Evolutionary conservation across 2,113 vertebrate species (phyloP).

Genomic region (Notiomystis cincta): DNA sequence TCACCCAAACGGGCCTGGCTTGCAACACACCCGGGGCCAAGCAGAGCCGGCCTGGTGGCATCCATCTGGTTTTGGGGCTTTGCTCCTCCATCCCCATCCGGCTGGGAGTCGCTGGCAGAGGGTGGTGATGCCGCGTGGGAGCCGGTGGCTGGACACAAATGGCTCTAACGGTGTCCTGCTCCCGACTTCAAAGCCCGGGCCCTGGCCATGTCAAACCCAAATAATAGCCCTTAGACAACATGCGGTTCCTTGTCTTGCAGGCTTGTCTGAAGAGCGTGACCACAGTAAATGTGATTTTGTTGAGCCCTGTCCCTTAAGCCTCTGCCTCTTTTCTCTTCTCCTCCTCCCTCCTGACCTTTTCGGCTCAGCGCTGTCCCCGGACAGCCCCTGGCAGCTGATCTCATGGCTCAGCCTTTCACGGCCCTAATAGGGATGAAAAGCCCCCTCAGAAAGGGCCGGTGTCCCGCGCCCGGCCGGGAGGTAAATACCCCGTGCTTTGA

Average conservation of each 20-base stretch:
- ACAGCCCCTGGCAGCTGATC: constrained; percentile 63
- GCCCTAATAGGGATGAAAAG: constrained; percentile 63
- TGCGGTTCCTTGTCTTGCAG: constrained; percentile 41
- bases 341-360: constrained; percentile 65
- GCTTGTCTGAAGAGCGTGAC: constrained; percentile 67
- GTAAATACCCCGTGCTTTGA: constrained; percentile 54
- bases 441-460: constrained; percentile 47
- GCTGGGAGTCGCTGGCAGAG: not conserved
- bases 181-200: constrained; percentile 29
- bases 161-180: constrained; percentile 2
- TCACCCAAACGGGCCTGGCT: not conserved
- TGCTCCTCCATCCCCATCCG: not conserved
- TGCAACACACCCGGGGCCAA: not conserved
- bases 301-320: constrained; percentile 60
- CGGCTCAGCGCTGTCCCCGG: constrained; percentile 36
- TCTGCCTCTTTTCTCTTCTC: constrained; percentile 64
- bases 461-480: constrained; percentile 22
- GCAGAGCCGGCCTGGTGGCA: not conserved
- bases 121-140: not conserved
- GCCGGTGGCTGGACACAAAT: not conserved
- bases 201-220: constrained; percentile 41
- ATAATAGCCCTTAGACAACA: constrained; percentile 52
- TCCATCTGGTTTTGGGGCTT: not conserved
- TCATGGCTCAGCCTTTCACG: constrained; percentile 56
- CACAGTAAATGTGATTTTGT: constrained; percentile 68